Evolutionary conservation across 2,113 vertebrate genomes (phyloP).

Genomic region (Daboia siamensis): DNA sequence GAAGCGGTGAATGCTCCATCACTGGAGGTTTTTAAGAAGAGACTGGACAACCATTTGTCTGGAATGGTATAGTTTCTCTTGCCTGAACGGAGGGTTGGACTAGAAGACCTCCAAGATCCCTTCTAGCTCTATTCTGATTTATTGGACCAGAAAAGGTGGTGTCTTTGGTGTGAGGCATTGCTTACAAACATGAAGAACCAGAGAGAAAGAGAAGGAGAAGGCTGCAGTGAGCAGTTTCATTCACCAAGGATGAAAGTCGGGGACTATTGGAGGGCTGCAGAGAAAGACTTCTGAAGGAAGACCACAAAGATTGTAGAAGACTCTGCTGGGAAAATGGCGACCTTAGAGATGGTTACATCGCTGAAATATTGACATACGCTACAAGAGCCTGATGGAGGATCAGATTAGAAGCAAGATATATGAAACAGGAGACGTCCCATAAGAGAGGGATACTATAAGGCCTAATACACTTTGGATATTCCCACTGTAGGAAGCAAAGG

Average conservation of each 20-base stretch:
- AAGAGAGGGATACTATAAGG: not conserved
- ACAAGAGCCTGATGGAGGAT: not conserved
- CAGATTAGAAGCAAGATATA: not conserved
- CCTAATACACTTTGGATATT: not conserved
- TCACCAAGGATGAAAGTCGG: not conserved
- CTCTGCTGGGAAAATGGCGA: not conserved
- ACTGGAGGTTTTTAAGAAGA: not conserved
- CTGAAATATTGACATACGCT: not conserved
- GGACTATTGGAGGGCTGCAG: not conserved
- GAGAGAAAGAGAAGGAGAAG: not conserved
- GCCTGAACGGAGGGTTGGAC: no score
- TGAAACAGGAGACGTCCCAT: not conserved
- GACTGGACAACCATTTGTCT: no score
- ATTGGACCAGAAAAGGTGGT: not conserved
- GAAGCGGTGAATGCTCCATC: not conserved
- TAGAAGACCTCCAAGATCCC: no score
- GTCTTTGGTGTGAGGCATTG: not conserved
- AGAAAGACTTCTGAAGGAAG: not conserved
- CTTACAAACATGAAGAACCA: not conserved
- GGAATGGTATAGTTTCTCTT: no score
- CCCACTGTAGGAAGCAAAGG: not conserved
- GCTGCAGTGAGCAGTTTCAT: not conserved
- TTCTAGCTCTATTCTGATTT: not conserved
- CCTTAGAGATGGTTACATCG: not conserved
- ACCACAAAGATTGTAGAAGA: not conserved